Conservation (phyloP, 1,140 invertebrate genomes). For the Wiebesia pumilae region DNA sequence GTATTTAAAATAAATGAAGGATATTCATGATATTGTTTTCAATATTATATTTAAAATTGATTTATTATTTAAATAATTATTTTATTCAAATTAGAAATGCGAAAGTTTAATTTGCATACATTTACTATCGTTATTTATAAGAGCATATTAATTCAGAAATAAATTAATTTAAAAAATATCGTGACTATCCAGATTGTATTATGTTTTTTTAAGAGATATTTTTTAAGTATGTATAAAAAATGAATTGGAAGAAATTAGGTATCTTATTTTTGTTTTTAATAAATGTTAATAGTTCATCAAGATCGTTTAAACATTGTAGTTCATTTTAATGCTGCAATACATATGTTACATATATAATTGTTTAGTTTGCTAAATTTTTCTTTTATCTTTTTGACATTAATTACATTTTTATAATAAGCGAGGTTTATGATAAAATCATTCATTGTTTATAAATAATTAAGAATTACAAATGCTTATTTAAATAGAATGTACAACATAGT, state of each 20-base stretch:
- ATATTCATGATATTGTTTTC: neutral
- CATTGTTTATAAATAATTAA: slow-evolving; percentile 19
- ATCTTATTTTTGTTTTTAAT: slow-evolving; percentile 12
- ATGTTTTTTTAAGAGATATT: neutral
- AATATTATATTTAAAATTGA: neutral
- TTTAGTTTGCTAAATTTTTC: neutral
- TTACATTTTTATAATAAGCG: slow-evolving; percentile 18
- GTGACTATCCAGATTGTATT: slow-evolving; percentile 21
- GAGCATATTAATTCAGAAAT: slow-evolving; percentile 22
- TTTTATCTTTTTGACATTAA: slow-evolving; percentile 5
- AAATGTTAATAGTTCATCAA: neutral
- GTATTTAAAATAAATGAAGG: neutral
- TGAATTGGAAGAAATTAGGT: neutral
- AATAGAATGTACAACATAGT: slow-evolving; percentile 38
- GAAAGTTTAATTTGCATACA: too few species aligned
- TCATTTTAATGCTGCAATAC: slow-evolving; percentile 18
- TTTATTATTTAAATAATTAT: neutral
- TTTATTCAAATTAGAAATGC: too few species aligned
- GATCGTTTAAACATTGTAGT: neutral
- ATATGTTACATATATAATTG: slow-evolving; percentile 30
- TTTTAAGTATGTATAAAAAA: neutral
- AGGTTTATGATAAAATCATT: slow-evolving; percentile 22
- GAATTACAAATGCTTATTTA: slow-evolving; percentile 40
- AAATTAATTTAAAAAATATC: slow-evolving; percentile 33
- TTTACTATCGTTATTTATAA: too few species aligned